Conservation (phyloP, 2,113 vertebrate genomes). For the Dicaeum eximium region DNA sequence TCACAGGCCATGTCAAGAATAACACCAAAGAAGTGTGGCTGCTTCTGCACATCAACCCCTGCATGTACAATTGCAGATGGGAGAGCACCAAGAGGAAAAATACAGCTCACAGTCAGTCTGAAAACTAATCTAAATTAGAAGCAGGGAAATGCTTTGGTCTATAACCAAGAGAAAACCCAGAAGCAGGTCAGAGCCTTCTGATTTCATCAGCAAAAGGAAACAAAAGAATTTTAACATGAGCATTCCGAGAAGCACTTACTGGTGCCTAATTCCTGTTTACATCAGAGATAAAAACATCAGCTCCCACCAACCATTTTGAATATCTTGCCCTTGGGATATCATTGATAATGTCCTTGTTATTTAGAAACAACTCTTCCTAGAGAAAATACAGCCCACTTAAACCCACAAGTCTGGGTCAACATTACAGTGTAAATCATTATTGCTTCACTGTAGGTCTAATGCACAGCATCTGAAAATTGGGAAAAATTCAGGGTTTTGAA, state of each 20-base stretch:
- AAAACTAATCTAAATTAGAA: not conserved
- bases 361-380: constrained; percentile 31
- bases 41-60: not conserved
- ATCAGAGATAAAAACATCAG: constrained; percentile 26
- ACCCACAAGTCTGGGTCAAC: constrained; percentile 40
- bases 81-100: not conserved
- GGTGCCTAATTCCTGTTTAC: constrained; percentile 42
- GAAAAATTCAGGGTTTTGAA: not conserved
- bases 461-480: not conserved
- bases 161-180: not conserved
- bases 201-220: not conserved
- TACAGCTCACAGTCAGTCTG: not conserved
- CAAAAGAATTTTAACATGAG: not conserved
- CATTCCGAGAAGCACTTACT: constrained; percentile 8
- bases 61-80: rapidly evolving
- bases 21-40: not conserved
- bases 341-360: constrained; percentile 47
- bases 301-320: constrained; percentile 16
- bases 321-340: constrained; percentile 48
- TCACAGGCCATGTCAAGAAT: not conserved
- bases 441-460: not conserved
- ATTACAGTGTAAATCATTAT: constrained; percentile 13
- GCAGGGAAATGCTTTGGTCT: not conserved
- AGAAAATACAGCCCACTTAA: constrained; percentile 48
- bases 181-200: not conserved